These are phyloP conservation scores for Hecatera dysodea DNA, from an alignment of 2,888 invertebrate genomes.

Conservation along the genomic window DNA sequence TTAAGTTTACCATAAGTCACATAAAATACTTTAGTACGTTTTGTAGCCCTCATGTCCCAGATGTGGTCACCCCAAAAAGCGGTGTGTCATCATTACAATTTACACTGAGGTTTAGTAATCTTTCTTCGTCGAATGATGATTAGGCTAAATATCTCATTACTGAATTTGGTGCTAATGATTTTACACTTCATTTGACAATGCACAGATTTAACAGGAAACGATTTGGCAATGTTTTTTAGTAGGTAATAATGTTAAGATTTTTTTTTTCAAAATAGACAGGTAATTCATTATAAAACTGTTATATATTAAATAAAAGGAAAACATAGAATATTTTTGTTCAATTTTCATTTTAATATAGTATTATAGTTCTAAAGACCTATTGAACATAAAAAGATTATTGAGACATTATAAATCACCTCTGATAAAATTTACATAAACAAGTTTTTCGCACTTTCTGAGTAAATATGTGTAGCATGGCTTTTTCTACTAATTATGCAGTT, in stretches of 20 bases:
- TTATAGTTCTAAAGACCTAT: not conserved
- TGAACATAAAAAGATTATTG: not conserved
- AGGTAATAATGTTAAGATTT: not conserved
- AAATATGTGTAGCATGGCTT: constrained; percentile 6
- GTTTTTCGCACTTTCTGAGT: constrained; percentile 1
- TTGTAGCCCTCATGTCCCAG: not conserved
- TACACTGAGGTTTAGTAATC: constrained; percentile 16
- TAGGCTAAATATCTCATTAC: constrained; percentile 28
- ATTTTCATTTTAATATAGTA: no score
- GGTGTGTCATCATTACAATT: constrained; percentile 9
- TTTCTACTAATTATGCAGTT: constrained; percentile 38
- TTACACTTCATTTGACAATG: constrained; percentile 29
- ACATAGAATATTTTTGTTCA: no score
- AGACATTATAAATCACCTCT: constrained; percentile 3
- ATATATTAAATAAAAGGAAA: no score
- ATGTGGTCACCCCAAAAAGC: not conserved
- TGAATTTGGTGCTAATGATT: constrained; percentile 18
- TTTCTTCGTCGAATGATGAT: constrained; percentile 32
- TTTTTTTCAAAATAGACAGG: not conserved
- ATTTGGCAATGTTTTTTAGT: not conserved
- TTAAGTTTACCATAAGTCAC: no score
- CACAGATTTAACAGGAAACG: constrained; percentile 46
- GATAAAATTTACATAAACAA: not conserved
- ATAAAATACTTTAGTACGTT: not conserved
- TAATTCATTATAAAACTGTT: not conserved